These are phyloP conservation scores for Gasterosteus nipponicus DNA, from an alignment of 2,113 vertebrate species.

Conservation along the genomic window DNA sequence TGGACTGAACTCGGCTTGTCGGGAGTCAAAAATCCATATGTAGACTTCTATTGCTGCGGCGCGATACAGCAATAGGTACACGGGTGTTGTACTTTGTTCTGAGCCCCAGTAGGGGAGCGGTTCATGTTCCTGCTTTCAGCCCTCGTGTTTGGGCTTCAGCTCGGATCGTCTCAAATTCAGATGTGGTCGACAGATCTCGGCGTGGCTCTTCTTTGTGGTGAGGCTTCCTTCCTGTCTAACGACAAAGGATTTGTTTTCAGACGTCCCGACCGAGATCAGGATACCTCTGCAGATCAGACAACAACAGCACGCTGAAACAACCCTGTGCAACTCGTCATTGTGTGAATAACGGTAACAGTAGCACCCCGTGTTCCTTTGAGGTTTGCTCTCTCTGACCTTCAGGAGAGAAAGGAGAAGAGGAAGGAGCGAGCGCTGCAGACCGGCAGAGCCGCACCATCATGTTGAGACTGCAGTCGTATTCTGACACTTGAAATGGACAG, in stretches of 20 bases:
- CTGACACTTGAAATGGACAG: not conserved
- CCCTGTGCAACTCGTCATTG: conserved; percentile 44
- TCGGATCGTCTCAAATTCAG: conserved; percentile 68
- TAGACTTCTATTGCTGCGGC: conserved; percentile 29
- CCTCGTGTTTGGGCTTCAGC: conserved; percentile 60
- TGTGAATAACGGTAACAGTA: conserved; percentile 51
- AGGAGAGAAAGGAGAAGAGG: conserved; percentile 17
- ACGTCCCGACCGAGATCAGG: conserved; percentile 53
- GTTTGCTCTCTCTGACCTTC: conserved; percentile 48
- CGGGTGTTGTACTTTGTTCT: conserved; percentile 36
- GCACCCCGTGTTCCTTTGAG: conserved; percentile 46
- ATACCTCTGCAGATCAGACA: conserved; percentile 45
- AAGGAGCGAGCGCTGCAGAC: not conserved
- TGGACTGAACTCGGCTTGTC: not conserved
- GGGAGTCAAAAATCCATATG: conserved; percentile 25
- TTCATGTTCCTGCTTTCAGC: conserved; percentile 48
- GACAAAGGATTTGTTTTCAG: conserved; percentile 57
- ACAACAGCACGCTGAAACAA: conserved; percentile 35
- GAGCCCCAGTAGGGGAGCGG: conserved; percentile 21
- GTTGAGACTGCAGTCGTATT: not conserved
- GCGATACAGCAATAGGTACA: conserved; percentile 9
- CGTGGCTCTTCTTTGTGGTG: conserved; percentile 50
- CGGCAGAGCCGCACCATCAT: not conserved
- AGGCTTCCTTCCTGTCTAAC: conserved; percentile 57
- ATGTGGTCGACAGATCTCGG: conserved; percentile 57